These are phyloP conservation scores for Sitta europaea DNA, from an alignment of 2,113 vertebrate species.

Conservation along the genomic window DNA sequence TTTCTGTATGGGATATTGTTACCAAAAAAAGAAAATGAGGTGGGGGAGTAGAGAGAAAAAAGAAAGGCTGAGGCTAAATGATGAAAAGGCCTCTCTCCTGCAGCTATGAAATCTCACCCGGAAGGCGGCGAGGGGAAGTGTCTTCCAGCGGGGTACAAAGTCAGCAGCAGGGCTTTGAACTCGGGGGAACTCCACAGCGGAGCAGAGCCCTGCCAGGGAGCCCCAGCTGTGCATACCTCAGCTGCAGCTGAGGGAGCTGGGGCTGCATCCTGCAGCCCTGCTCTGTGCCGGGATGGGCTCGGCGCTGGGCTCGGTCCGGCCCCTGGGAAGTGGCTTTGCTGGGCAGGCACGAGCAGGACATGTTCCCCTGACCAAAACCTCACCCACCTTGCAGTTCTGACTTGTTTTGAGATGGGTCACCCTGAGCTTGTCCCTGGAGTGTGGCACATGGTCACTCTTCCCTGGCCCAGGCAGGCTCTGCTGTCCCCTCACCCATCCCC, in stretches of 20 bases:
- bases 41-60: background rate
- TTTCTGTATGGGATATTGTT: constrained; percentile 22
- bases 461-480: rapidly evolving
- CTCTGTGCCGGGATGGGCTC: rapidly evolving
- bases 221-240: constrained; percentile 57
- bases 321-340: background rate
- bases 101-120: constrained; percentile 54
- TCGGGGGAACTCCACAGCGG: constrained; percentile 26
- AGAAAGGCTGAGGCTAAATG: background rate
- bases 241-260: constrained; percentile 22
- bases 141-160: constrained; percentile 56
- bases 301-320: rapidly evolving
- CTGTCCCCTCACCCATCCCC: background rate
- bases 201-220: constrained; percentile 1
- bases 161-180: constrained; percentile 60
- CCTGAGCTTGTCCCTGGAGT: background rate
- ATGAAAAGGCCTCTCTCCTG: constrained; percentile 44
- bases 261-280: background rate
- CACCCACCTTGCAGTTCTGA: background rate
- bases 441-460: background rate
- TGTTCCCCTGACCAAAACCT: rapidly evolving
- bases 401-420: background rate
- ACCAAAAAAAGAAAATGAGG: constrained; percentile 9
- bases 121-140: constrained; percentile 39
- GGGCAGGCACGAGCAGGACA: background rate